Evolutionary conservation across 2,113 vertebrate species (phyloP), one percentile per base, ranked within the genome.

Genomic region (Toxotes jaculatrix): DNA sequence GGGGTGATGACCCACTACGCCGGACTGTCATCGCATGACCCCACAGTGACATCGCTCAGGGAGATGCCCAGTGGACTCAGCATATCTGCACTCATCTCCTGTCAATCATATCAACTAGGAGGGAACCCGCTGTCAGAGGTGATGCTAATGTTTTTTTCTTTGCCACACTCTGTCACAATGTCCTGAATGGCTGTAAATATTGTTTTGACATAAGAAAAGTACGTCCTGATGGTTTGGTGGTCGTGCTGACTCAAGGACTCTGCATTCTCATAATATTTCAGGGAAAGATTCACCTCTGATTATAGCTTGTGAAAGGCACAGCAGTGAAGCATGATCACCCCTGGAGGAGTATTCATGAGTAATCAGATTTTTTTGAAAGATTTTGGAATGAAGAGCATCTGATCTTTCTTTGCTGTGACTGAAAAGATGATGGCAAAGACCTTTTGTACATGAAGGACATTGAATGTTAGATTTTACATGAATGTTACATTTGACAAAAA

Each of bases 11-110:
- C 90, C 87, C 78, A 43, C 79, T 62, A 81, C 81, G 64, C 86
- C 34, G 21, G 78, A 86, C 86, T 93, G 91, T 93, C 90, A 92
- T 89, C 74, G 55, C 74, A 72, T 84, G 91, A 92, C 89, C 88
- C 74, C 73, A 2, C 45, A 17, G 70, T 80, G 87, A 86, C 89
- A 80, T 80, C 27, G 38, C 66, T 83, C 55, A 10, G 81, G 74
- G 82, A 85, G 60, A 56, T 36, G 72, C 59, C 66, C 69, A 59
- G 90, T 82, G 47, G 88, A 90, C 85, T 93, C 93, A 86, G 89
- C 93, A 87, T 70, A 85, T 91, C 79, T 74, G 57, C 43, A 40
- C 88, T 78, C 79, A 68, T 91, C 57, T 73, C 38, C 82, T 27
- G 80, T 92, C 92, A 90, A 57, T 93, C 91, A 82, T 8, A 79